phyloP scores from a whole-genome alignment of 2,113 vertebrate genomes.

The Sialia sialis region DNA sequence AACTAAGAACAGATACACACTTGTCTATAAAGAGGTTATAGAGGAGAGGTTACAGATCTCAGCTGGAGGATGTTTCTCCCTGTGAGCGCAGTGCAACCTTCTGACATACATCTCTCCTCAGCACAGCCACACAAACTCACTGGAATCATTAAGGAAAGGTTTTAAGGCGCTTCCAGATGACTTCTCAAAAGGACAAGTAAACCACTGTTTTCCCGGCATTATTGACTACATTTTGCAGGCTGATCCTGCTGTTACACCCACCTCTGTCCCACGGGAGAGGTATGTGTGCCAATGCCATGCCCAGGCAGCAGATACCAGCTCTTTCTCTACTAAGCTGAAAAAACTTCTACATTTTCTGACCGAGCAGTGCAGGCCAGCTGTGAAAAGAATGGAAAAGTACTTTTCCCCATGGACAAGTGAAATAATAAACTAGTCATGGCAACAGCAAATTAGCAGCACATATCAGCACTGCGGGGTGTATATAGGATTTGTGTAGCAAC shows the following conservation, averaged over 20 bases:
- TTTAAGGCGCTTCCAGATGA: background rate
- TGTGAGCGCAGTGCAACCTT: rapidly evolving
- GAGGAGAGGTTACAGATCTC: rapidly evolving
- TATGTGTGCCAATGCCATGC: rapidly evolving
- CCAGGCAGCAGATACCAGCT: background rate
- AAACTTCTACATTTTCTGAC: background rate
- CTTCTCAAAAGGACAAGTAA: background rate
- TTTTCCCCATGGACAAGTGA: background rate
- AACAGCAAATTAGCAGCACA: background rate
- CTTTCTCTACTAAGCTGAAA: background rate
- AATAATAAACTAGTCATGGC: background rate
- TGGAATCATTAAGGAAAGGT: background rate
- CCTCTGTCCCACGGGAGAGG: background rate
- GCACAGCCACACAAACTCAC: rapidly evolving
- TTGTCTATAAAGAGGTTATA: background rate
- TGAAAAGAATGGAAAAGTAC: background rate
- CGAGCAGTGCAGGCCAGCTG: background rate
- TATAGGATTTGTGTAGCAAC: background rate
- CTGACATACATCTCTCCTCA: background rate
- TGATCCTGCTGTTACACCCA: background rate
- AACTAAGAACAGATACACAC: background rate
- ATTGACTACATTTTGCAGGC: background rate
- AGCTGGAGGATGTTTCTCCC: background rate
- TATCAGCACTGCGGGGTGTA: background rate
- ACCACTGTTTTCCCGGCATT: background rate